Conservation (phyloP, 1,140 invertebrate species). For the Platyscapa corneri region DNA sequence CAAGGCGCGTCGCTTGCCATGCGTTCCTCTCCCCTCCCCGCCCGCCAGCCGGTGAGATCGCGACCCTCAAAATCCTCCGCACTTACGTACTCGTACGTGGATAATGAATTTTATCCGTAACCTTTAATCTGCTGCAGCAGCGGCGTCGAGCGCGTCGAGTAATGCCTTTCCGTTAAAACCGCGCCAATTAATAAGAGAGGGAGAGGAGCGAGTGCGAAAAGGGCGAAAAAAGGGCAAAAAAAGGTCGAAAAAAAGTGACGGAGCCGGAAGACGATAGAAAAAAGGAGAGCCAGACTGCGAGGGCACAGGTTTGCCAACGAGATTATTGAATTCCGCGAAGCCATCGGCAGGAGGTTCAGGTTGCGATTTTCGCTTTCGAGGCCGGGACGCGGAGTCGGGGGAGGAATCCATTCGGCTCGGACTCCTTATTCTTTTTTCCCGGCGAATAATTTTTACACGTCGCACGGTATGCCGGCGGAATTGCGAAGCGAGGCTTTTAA, state of each 20-base stretch:
- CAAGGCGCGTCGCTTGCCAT: background rate
- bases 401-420: background rate
- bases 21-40: no score
- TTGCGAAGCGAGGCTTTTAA: background rate
- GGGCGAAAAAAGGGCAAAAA: background rate
- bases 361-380: no score
- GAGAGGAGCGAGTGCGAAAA: background rate
- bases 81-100: background rate
- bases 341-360: background rate
- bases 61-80: background rate
- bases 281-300: background rate
- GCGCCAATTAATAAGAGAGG: slow-evolving; percentile 32
- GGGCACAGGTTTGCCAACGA: background rate
- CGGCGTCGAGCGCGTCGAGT: background rate
- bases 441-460: slow-evolving; percentile 20
- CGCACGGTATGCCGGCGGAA: background rate
- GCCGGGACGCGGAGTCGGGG: no score
- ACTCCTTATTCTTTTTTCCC: slow-evolving; percentile 4
- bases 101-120: slow-evolving; percentile 46
- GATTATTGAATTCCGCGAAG: slow-evolving; percentile 47
- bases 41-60: no score
- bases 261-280: background rate
- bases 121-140: background rate
- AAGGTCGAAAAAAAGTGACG: no score
- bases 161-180: no score